These are phyloP conservation scores for Genyomyrus donnyi DNA, from an alignment of 2,113 vertebrate genomes.

Conservation along the genomic window DNA sequence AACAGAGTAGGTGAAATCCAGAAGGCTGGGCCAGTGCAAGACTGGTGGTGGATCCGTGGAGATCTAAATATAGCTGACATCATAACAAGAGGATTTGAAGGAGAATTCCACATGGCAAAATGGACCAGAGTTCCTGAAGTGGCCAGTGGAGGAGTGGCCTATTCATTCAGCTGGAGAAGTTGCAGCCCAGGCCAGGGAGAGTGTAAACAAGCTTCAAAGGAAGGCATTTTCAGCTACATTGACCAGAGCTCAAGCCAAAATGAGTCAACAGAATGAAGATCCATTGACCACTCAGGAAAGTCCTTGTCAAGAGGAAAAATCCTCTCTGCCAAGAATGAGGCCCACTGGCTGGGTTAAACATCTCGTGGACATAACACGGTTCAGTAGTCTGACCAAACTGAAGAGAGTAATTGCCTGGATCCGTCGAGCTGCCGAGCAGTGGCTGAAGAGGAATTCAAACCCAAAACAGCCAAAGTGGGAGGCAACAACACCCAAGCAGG, in stretches of 20 bases:
- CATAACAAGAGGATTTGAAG: conserved; percentile 12
- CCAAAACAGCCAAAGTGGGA: too few species aligned
- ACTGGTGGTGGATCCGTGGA: conserved; percentile 33
- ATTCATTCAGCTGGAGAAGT: conserved; percentile 25
- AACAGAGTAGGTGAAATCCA: too few species aligned
- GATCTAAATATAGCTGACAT: not conserved
- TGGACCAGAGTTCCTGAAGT: conserved; percentile 22
- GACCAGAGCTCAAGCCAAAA: too few species aligned
- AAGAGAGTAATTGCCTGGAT: conserved; percentile 23
- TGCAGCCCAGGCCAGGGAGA: conserved; percentile 16
- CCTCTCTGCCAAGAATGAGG: not conserved
- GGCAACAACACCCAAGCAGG: too few species aligned
- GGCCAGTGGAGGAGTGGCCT: conserved; percentile 19
- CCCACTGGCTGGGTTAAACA: not conserved
- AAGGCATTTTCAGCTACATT: conserved; percentile 9
- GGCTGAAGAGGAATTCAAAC: too few species aligned
- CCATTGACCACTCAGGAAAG: too few species aligned
- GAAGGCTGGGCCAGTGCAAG: not conserved
- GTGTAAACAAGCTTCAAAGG: conserved; percentile 15
- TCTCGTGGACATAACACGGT: not conserved
- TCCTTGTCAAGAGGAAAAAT: too few species aligned
- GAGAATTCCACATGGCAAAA: conserved; percentile 24
- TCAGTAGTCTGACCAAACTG: conserved; percentile 23
- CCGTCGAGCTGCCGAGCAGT: not conserved
- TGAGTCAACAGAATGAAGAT: too few species aligned